Evolutionary conservation across 2,797 vertebrate species (phyloP).

Genomic region (Manis pentadactyla): DNA sequence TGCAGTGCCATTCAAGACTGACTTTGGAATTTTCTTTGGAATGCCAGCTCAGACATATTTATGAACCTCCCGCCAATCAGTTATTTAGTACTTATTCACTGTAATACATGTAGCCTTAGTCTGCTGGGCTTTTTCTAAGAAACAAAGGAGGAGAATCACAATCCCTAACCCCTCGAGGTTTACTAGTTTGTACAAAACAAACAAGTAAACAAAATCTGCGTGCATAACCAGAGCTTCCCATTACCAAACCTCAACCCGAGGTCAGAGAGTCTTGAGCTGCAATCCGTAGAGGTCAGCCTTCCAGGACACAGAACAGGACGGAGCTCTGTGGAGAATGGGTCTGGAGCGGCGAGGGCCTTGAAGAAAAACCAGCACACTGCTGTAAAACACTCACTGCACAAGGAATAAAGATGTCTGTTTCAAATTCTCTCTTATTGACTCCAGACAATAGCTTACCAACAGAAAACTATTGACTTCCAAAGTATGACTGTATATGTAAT

Average conservation of each 20-base stretch:
- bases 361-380: not conserved
- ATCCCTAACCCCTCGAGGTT: not conserved
- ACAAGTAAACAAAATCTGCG: not conserved
- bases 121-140: not conserved
- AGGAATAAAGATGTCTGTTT: not conserved
- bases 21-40: slow-evolving; percentile 41
- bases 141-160: not conserved
- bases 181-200: not conserved
- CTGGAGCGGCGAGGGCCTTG: fast-evolving
- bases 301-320: not conserved
- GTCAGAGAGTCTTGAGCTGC: not conserved
- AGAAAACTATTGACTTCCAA: not conserved
- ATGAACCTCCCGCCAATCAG: slow-evolving; percentile 48
- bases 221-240: not conserved
- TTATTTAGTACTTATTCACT: slow-evolving; percentile 34
- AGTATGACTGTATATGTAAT: not conserved
- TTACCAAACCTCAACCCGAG: not conserved
- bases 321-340: not conserved
- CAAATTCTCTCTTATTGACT: not conserved
- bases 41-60: slow-evolving; percentile 14
- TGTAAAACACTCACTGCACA: not conserved
- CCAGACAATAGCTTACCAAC: not conserved
- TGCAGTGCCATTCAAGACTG: not conserved
- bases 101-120: not conserved
- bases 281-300: not conserved